Base-by-base conservation (phyloP, 2,888 invertebrate genomes). In the Tipula unca region DNA sequence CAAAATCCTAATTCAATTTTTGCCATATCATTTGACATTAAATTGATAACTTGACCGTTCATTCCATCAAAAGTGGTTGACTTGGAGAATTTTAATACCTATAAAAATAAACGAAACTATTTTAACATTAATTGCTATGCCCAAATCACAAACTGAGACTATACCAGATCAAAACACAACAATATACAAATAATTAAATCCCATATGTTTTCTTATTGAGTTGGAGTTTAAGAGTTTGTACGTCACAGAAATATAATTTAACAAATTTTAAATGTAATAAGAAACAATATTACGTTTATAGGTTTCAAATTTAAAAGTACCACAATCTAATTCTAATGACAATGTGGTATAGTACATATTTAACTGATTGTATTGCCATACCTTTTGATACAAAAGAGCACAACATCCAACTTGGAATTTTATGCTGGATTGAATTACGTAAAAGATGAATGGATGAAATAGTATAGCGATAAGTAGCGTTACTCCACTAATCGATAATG, bases 11-110 rank as follows among this genome's bases (percentile, higher is more conserved):
- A 94, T 90, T 99, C 99, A 90, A 99, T 98, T 85, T 96, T 93
- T 88, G 96, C 96, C 87, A 99, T 97, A 90, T 99, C 99, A 89
- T 98, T 99, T 0, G 98, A 97, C 86, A 99, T 92, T n/a, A 99
- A 93, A 90, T 98, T 98, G 35, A 98, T 97, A 86, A 93, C 93
- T 87, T 93, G 92, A 0, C 91, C 98, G 88, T 94, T 96, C 90
- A 92, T 95, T 0, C 98, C 97, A 89, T 97, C 95, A 6, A 95
- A 95, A 85, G 97, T 91, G 0, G 98, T 96, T 5, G 95, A 94
- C 90, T 95, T 95, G 86, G 95, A 96, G 42, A 97, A 91, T 87
- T 93, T 92, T 69, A 94, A 89, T 8, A 93, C 92, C 92, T 69
- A 69, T 25, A 69, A 69, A 32, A 54, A 54, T 17, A 54, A 54